phyloP scores from a whole-genome alignment of 2,888 invertebrate species.

The Oscheius sp. region DNA sequence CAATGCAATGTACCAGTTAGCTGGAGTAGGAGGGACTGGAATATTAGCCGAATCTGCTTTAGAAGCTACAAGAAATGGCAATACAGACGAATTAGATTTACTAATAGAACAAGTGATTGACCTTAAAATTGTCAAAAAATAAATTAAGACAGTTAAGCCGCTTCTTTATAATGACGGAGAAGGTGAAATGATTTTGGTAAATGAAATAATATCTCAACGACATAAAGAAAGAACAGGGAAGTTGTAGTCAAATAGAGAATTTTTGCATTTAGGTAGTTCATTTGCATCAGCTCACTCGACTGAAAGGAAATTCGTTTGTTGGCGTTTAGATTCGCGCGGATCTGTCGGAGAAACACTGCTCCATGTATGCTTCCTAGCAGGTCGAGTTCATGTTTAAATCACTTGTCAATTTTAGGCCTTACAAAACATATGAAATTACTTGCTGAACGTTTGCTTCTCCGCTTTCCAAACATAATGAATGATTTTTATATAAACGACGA shows the following conservation, averaged over 20 bases:
- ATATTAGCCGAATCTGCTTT: constrained; percentile 56
- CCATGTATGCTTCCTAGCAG: constrained; percentile 79
- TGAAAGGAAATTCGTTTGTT: constrained; percentile 61
- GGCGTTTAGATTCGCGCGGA: constrained; percentile 74
- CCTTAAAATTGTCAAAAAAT: too few relatives aligned
- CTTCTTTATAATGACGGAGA: constrained; percentile 63
- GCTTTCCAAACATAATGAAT: constrained; percentile 90
- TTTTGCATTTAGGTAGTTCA: constrained; percentile 35
- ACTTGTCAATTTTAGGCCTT: constrained; percentile 45
- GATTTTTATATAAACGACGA: constrained; percentile 66
- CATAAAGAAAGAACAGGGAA: constrained; percentile 61
- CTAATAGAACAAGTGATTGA: constrained; percentile 58
- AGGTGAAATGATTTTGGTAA: constrained; percentile 57
- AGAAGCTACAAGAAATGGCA: constrained; percentile 54
- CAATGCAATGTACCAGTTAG: constrained; percentile 60
- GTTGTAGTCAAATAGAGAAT: neutral
- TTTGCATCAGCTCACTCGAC: constrained; percentile 37
- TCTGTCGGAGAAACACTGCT: constrained; percentile 94
- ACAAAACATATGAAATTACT: constrained; percentile 75
- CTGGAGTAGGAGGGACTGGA: constrained; percentile 60
- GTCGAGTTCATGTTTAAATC: constrained; percentile 3
- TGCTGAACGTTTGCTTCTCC: constrained; percentile 88
- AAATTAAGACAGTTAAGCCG: constrained; percentile 58
- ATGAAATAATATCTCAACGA: constrained; percentile 56
- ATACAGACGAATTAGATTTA: constrained; percentile 47